Evolutionary conservation across 2,797 vertebrate species (phyloP).

Genomic region (Malurus leucopterus): DNA sequence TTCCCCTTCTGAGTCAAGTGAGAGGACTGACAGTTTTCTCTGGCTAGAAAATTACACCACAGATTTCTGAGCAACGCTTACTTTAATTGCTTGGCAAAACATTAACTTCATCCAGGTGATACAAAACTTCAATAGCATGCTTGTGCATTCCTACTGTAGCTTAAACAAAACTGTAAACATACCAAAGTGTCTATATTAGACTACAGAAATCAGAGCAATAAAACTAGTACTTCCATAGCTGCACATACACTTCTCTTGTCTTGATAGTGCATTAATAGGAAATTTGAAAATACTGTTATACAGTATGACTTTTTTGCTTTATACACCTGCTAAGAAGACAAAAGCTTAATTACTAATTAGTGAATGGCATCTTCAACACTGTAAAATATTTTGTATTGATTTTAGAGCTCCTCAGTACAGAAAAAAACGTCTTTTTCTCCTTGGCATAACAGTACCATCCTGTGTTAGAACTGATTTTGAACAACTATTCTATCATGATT

Average conservation of each 20-base stretch:
- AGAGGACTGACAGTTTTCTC: background rate
- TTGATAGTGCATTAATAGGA: slow-evolving; percentile 10
- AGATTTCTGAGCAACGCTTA: slow-evolving; percentile 1
- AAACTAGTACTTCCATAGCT: background rate
- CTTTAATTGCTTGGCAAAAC: slow-evolving; percentile 56
- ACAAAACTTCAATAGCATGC: slow-evolving; percentile 56
- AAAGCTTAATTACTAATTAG: background rate
- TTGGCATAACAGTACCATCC: background rate
- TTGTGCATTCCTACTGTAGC: slow-evolving; percentile 43
- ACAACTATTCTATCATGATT: background rate
- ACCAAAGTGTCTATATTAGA: slow-evolving; percentile 13
- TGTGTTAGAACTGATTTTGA: background rate
- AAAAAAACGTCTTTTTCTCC: background rate
- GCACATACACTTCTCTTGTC: background rate
- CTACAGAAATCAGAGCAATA: slow-evolving; percentile 29
- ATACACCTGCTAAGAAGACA: background rate
- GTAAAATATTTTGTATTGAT: background rate
- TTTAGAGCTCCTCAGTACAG: background rate
- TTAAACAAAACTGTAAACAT: slow-evolving; percentile 37
- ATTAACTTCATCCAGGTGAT: slow-evolving; percentile 4
- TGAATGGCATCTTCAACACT: background rate
- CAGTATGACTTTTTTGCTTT: slow-evolving; percentile 15
- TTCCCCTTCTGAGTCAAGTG: accelerated
- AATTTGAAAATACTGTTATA: background rate
- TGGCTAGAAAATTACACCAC: background rate